Evolutionary conservation across 2,113 vertebrate species (phyloP).

Genomic region (Ceyx cyanopectus): DNA sequence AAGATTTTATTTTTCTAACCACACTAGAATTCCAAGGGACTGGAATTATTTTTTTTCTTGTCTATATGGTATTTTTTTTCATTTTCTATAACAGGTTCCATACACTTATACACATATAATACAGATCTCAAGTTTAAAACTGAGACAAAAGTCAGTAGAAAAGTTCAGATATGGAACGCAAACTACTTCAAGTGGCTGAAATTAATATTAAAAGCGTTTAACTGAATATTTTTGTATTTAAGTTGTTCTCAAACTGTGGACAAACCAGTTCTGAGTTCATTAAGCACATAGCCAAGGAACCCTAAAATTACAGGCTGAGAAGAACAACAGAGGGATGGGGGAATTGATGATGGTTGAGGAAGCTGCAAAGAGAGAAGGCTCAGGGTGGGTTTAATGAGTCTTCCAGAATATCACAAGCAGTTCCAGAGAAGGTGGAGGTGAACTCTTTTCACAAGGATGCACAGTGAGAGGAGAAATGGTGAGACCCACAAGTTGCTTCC

Average conservation of each 20-base stretch:
- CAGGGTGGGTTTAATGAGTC: background rate
- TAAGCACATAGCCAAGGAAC: background rate
- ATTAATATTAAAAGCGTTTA: background rate
- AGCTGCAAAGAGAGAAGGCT: background rate
- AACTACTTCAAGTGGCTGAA: background rate
- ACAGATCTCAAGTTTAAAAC: background rate
- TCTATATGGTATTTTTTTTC: background rate
- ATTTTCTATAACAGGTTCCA: background rate
- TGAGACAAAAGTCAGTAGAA: background rate
- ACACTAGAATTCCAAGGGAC: background rate
- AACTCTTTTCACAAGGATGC: background rate
- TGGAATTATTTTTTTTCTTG: background rate
- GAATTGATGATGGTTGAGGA: background rate
- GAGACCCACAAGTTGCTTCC: background rate
- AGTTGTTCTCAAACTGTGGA: background rate
- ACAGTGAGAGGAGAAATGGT: background rate
- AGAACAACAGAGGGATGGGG: background rate
- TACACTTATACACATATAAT: background rate
- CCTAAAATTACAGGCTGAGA: background rate
- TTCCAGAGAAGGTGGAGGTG: background rate
- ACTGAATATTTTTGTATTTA: background rate
- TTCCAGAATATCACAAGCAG: background rate
- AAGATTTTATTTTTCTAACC: background rate
- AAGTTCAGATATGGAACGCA: background rate
- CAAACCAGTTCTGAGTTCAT: background rate